Evolutionary conservation across 2,113 vertebrate species (phyloP), one percentile per base, ranked within the genome.

Genomic region (Oreochromis spilurus): DNA sequence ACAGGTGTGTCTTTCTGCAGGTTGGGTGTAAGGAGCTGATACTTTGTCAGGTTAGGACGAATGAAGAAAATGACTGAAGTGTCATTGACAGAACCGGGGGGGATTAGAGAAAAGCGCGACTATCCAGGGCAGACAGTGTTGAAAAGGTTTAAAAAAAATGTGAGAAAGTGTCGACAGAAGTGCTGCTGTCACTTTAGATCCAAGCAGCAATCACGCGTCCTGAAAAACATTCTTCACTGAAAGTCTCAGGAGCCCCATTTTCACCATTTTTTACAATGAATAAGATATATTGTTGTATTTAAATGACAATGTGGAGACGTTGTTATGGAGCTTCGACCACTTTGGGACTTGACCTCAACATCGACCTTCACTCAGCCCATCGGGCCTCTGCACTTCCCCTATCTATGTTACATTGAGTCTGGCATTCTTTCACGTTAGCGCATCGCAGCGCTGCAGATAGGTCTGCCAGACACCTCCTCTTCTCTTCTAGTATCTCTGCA

Each of bases 401-500:
- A 97, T 97, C 97, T 96, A 86, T 88, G 91, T 94, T 94, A 79
- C 94, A 89, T 89, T 96, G 94, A 94, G 96, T 92, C 95, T 90
- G 91, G 93, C 95, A 97, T 97, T 97, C 96, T 96, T 95, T 96
- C 96, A 96, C 96, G 95, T 97, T 97, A 96, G 96, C 95, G 95
- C 96, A 96, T 96, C 91, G 85, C 92, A 90, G 94, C 84, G 91
- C 81, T 85, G 17, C 91, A 96, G 96, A 97, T 96, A 96, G 94
- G 91, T 93, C 93, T 95, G 91, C 93, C 94, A 93, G 94, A 93
- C 93, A 89, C 94, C 95, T 81, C 84, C 87, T 83, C 83, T 48
- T 50, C 89, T 89, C 90, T 85, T 83, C 83, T 50, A 86, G 86
- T 91, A 86, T 93, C 93, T 94, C 85, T 89, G 53, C 31, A 77